Evolutionary conservation across 2,888 invertebrate species (phyloP).

Genomic region (Acanthosoma haemorrhoidale): DNA sequence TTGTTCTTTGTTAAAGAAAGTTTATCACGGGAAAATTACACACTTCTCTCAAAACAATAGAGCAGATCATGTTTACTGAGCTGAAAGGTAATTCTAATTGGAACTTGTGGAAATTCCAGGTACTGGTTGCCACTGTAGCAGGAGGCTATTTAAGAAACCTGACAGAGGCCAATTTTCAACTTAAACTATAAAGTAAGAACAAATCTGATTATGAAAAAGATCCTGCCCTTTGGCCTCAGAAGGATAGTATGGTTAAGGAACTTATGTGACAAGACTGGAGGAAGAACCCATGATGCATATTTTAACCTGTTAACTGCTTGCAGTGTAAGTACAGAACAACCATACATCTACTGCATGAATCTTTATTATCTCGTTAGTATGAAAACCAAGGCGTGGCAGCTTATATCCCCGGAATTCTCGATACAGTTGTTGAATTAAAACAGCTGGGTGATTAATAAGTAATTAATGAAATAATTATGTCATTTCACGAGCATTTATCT

Average conservation of each 20-base stretch:
- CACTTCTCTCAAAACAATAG: no score
- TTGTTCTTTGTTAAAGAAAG: no score
- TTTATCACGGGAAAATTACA: no score
- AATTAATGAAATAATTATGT: background rate
- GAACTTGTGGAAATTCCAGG: slow-evolving; percentile 7
- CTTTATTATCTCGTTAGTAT: background rate
- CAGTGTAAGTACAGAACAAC: background rate
- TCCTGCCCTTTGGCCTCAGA: background rate
- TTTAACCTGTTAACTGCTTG: background rate
- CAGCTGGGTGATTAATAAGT: background rate
- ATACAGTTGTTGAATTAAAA: slow-evolving; percentile 1
- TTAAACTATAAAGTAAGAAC: no score
- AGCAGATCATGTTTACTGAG: no score
- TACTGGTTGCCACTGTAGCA: background rate
- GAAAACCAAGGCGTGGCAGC: slow-evolving; percentile 9
- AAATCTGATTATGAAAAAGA: background rate
- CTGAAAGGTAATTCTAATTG: background rate
- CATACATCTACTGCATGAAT: slow-evolving; percentile 19
- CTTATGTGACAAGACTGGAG: background rate
- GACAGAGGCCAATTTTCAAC: no score
- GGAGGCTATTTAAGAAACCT: background rate
- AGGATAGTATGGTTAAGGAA: slow-evolving; percentile 1
- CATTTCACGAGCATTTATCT: background rate
- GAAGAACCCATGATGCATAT: slow-evolving; percentile 1
- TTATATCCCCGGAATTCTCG: slow-evolving; percentile 20